These are phyloP conservation scores for Ciona savignyi DNA, from an alignment of 23 tunicate species.

Conservation along the genomic window DNA sequence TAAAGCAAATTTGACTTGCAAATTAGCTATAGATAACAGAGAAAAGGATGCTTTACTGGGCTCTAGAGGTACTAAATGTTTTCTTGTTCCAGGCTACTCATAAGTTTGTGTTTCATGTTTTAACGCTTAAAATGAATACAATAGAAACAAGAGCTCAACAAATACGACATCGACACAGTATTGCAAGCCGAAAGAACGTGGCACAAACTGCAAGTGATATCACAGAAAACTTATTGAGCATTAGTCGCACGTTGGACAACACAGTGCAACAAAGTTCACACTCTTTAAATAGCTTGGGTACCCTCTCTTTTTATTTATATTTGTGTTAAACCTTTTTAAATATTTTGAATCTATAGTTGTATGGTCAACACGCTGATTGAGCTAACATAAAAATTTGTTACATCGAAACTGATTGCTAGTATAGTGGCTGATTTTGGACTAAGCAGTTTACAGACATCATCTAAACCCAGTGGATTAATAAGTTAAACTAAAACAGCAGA, in stretches of 20 bases:
- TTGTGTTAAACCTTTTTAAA: too few species aligned
- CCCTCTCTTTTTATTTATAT: too few species aligned
- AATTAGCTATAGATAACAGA: conserved; percentile 61
- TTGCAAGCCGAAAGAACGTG: conserved; percentile 21
- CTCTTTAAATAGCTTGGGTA: conserved; percentile 45
- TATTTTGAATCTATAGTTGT: too few species aligned
- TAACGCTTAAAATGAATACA: not conserved
- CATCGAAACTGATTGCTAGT: too few species aligned
- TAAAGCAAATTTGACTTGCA: conserved; percentile 70
- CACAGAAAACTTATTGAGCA: conserved; percentile 63
- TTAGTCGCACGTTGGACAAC: conserved; percentile 56
- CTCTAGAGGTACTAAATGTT: conserved; percentile 70
- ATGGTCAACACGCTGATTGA: too few species aligned
- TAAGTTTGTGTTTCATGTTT: too few species aligned
- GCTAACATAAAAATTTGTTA: too few species aligned
- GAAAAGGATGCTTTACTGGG: conserved; percentile 51
- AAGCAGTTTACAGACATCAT: too few species aligned
- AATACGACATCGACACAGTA: conserved; percentile 37
- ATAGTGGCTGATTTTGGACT: too few species aligned
- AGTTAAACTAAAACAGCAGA: too few species aligned
- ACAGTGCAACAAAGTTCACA: conserved; percentile 56
- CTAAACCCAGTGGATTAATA: too few species aligned
- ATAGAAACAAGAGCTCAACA: conserved; percentile 42
- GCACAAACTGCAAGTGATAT: conserved; percentile 58
- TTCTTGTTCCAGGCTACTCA: too few species aligned